These are phyloP conservation scores for Leptinotarsa peninsularis DNA, from an alignment of 2,888 invertebrate genomes.

Conservation along the genomic window DNA sequence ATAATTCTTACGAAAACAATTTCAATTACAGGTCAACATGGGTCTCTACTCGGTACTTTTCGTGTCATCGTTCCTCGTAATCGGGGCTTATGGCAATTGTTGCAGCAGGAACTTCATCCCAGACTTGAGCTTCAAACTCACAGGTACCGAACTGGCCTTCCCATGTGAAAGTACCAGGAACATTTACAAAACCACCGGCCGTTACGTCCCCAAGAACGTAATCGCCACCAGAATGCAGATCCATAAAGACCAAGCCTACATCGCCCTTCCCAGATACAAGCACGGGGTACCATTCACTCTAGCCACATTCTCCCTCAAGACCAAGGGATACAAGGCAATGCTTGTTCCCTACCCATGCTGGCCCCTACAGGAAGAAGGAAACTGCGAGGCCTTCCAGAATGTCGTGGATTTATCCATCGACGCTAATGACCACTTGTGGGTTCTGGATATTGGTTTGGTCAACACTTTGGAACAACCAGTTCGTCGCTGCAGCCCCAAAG, in stretches of 20 bases:
- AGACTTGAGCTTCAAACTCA: constrained; percentile 57
- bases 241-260: constrained; percentile 68
- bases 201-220: constrained; percentile 71
- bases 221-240: constrained; percentile 73
- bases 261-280: constrained; percentile 73
- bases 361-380: constrained; percentile 74
- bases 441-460: constrained; percentile 77
- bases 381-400: constrained; percentile 75
- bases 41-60: constrained; percentile 39
- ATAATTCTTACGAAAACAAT: not conserved
- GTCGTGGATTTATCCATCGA: constrained; percentile 77
- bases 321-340: constrained; percentile 66
- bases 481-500: constrained; percentile 77
- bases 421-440: constrained; percentile 76
- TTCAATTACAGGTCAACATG: constrained; percentile 42
- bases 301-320: constrained; percentile 69
- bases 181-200: constrained; percentile 71
- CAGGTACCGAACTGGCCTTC: constrained; percentile 52
- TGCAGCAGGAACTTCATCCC: constrained; percentile 54
- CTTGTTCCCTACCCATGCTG: constrained; percentile 75
- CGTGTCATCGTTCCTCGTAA: constrained; percentile 38
- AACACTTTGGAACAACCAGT: constrained; percentile 76
- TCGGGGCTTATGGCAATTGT: constrained; percentile 43
- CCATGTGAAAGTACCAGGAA: constrained; percentile 66
- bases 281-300: constrained; percentile 77